phyloP scores from a whole-genome alignment of 1,140 invertebrate species.

The Trichonephila clavipes region DNA sequence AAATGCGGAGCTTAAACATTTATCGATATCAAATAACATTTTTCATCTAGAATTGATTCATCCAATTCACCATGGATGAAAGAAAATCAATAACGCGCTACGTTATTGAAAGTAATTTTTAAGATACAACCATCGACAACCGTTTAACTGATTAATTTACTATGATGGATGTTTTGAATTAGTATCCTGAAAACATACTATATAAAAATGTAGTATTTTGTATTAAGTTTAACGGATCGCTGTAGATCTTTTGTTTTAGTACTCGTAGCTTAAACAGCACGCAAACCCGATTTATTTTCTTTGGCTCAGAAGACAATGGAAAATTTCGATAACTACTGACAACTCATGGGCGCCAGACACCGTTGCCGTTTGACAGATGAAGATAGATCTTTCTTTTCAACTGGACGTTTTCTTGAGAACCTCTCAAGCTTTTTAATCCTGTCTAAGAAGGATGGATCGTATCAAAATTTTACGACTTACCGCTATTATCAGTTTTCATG shows the following conservation, averaged over 20 bases:
- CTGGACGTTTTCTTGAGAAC: neutral
- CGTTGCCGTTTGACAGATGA: neutral
- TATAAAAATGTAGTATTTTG: neutral
- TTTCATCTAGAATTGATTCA: no score
- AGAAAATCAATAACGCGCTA: no score
- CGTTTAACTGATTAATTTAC: neutral
- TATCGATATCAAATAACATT: no score
- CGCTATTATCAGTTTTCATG: neutral
- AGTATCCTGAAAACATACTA: neutral
- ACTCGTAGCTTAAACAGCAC: constrained; percentile 21
- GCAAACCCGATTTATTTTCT: constrained; percentile 15
- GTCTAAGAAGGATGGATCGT: neutral
- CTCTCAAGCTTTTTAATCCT: neutral
- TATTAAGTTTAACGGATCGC: neutral
- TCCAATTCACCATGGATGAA: no score
- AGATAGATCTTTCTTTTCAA: neutral
- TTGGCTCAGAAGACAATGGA: neutral
- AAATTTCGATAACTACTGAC: neutral
- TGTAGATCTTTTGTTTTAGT: neutral
- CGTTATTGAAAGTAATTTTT: neutral
- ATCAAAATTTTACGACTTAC: neutral
- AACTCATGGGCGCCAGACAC: neutral
- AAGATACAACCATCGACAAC: neutral
- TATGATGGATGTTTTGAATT: neutral
- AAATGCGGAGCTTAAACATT: no score